Evolutionary conservation across 2,113 vertebrate species (phyloP).

Genomic region (Sinocyclocheilus maitianheensis): DNA sequence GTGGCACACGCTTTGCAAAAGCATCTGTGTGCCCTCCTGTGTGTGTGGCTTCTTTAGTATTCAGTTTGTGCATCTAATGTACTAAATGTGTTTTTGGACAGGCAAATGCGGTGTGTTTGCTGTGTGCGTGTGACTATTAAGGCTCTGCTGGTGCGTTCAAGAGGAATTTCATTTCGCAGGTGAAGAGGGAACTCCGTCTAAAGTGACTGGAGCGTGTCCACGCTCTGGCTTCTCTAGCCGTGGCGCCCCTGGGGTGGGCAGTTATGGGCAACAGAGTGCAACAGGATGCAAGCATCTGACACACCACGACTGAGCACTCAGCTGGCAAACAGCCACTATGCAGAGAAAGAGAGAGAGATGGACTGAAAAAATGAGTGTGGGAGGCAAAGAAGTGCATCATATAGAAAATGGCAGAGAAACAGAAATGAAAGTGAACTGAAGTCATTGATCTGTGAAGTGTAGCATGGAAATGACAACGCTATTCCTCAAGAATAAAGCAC

Average conservation of each 20-base stretch:
- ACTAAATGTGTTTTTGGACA: constrained; percentile 23
- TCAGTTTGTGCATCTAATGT: neutral
- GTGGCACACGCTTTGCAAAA: neutral
- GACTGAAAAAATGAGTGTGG: neutral
- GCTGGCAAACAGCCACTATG: constrained; percentile 32
- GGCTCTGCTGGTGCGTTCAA: neutral
- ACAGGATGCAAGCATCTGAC: constrained; percentile 33
- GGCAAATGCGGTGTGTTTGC: neutral
- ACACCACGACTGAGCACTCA: constrained; percentile 24
- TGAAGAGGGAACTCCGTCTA: constrained; percentile 10
- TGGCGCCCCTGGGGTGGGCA: neutral
- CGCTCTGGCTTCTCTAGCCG: neutral
- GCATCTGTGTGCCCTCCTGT: neutral
- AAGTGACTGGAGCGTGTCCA: neutral
- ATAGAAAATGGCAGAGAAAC: constrained; percentile 20
- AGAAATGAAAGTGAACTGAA: neutral
- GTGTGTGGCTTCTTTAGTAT: constrained; percentile 13
- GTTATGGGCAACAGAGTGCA: constrained; percentile 36
- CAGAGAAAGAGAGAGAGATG: neutral
- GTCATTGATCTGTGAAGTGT: constrained; percentile 29
- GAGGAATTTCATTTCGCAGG: constrained; percentile 27
- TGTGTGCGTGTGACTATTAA: neutral
- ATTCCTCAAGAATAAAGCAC: constrained; percentile 1
- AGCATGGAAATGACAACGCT: constrained; percentile 11
- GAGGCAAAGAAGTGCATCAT: constrained; percentile 13